Conservation (phyloP, 2,113 vertebrate genomes). For the Paedocypris sp. region DNA sequence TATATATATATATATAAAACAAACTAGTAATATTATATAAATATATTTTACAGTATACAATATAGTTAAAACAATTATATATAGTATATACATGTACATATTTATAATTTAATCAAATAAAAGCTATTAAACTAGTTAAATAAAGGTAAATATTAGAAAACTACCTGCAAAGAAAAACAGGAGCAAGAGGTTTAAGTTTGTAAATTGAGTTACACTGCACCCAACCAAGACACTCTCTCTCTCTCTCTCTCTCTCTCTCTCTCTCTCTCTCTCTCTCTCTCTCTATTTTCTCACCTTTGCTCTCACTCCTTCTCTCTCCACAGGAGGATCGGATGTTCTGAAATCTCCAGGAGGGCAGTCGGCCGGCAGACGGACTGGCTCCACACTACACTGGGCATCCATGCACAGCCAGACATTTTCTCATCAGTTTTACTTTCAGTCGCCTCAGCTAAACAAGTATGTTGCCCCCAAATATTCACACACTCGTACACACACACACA, state of each 20-base stretch:
- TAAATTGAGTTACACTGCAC: background rate
- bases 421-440: slow-evolving; percentile 38
- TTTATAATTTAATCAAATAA: too few species aligned
- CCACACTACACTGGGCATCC: slow-evolving; percentile 43
- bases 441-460: slow-evolving; percentile 33
- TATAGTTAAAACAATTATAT: too few species aligned
- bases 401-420: slow-evolving; percentile 50
- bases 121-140: too few species aligned
- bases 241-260: slow-evolving; percentile 22
- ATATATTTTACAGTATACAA: too few species aligned
- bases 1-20: too few species aligned
- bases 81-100: too few species aligned
- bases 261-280: slow-evolving; percentile 1
- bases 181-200: too few species aligned
- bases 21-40: too few species aligned
- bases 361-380: slow-evolving; percentile 62
- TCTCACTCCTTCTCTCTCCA: slow-evolving; percentile 16
- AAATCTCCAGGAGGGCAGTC: slow-evolving; percentile 45
- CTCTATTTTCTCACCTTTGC: background rate
- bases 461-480: slow-evolving; percentile 12
- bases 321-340: slow-evolving; percentile 49
- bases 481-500: background rate
- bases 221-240: slow-evolving; percentile 8
- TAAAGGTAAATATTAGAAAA: too few species aligned
- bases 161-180: too few species aligned